Evolutionary conservation across 2,113 vertebrate genomes (phyloP), one percentile per base, ranked within the genome.

Genomic region (Phylloscopus whistleri): DNA sequence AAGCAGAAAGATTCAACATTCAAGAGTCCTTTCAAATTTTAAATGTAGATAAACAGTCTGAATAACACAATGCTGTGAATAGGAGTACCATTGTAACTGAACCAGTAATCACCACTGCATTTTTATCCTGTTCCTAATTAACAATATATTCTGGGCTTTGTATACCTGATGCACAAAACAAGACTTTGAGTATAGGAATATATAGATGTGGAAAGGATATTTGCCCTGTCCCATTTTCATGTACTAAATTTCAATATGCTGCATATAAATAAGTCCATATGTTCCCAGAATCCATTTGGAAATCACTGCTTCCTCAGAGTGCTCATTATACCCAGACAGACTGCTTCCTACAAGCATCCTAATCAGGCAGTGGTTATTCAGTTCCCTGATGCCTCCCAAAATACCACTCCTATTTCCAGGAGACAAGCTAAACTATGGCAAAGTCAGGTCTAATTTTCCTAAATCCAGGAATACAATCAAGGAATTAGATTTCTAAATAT

Each of bases 241-340:
- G 73, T 12, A 13, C 56, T 87, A 74, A 51, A 78, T 87, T 96
- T 75, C 90, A 89, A 66, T 59, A 51, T 39, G 30, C 39, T 68
- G 58, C 69, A 78, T 67, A 72, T 43, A 92, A 88, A 78, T 74
- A 84, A 76, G 56, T 56, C 80, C 41, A 41, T 75, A 81, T 67
- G 52, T 84, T 87, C 73, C 80, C 93, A 84, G 77, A 92, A 94
- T 89, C 56, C 28, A 4, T 72, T 67, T 90, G 86, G 73, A 94
- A 74, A 89, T 84, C 7, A 3, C n/a, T 75, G 56, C 37, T 92
- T 84, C 91, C 89, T 92, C 73, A 64, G 56, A 67, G 41, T 78
- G 53, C 80, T 92, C 6, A 0, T 89, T 95, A 91, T 59, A 78
- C 20, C 15, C 43, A 82, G 82, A 81, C n/a, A 94, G 89, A 87